These are phyloP conservation scores for Danionella cerebrum DNA, from an alignment of 2,113 vertebrate genomes.

Conservation along the genomic window DNA sequence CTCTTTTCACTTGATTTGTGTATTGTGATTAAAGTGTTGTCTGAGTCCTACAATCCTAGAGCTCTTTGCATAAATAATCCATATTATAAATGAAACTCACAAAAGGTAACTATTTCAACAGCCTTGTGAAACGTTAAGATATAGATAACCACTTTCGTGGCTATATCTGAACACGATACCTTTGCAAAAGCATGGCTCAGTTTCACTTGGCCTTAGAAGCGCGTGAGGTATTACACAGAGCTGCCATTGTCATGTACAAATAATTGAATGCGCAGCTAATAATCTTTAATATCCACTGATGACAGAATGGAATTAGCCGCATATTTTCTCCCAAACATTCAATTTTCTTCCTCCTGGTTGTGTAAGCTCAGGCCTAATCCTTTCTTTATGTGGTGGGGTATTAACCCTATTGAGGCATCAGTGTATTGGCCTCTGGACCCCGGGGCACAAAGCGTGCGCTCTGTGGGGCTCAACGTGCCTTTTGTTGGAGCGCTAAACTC, in stretches of 20 bases:
- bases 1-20: not conserved
- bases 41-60: not conserved
- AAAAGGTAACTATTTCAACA: no score
- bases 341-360: slow-evolving; percentile 60
- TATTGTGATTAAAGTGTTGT: not conserved
- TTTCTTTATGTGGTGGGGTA: slow-evolving; percentile 63
- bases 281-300: slow-evolving; percentile 96
- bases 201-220: slow-evolving; percentile 68
- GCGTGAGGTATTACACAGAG: slow-evolving; percentile 77
- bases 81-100: not conserved
- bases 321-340: slow-evolving; percentile 72
- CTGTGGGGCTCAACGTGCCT: slow-evolving; percentile 55
- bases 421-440: slow-evolving; percentile 47
- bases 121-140: slow-evolving; percentile 16
- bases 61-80: no score
- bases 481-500: slow-evolving; percentile 56
- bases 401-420: slow-evolving; percentile 55
- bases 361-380: slow-evolving; percentile 79
- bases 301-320: slow-evolving; percentile 95
- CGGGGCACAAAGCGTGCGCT: slow-evolving; percentile 48
- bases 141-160: slow-evolving; percentile 41
- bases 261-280: slow-evolving; percentile 66
- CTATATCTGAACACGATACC: slow-evolving; percentile 52
- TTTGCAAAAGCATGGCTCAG: slow-evolving; percentile 49
- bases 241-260: slow-evolving; percentile 79